A percentile compares a stretch with the other conserved stretches of the same genome.
Evolutionary conservation across 2,113 vertebrate genomes (phyloP).

Genomic region (Pangasianodon gigas): DNA sequence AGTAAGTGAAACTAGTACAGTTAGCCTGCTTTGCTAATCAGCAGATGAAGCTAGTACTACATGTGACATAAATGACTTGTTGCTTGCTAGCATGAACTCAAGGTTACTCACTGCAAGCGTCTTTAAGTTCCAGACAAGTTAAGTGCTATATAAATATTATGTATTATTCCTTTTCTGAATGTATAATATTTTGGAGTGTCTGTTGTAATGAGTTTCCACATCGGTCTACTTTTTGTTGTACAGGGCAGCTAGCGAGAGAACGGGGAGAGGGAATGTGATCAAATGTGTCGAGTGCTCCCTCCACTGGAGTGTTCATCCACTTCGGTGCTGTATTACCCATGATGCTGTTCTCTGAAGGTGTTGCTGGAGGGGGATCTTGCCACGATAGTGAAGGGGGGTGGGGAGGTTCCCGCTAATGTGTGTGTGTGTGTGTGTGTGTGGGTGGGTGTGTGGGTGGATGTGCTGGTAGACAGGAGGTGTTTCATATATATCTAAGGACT

Average conservation of each 20-base stretch:
- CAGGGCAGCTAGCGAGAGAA: background rate
- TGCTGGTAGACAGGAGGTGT: background rate
- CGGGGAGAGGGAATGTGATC: background rate
- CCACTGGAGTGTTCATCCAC: background rate
- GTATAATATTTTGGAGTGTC: background rate
- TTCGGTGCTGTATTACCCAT: background rate
- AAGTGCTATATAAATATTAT: background rate
- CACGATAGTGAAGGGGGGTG: background rate
- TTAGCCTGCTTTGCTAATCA: background rate
- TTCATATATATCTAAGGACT: background rate
- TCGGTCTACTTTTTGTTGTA: background rate
- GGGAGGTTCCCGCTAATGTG: background rate
- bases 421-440: background rate
- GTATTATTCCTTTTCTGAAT: background rate
- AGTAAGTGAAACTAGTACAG: background rate
- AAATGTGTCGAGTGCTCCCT: constrained; percentile 3
- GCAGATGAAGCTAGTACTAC: background rate
- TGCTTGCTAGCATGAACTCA: background rate
- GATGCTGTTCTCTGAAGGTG: constrained; percentile 9
- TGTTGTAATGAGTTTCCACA: background rate
- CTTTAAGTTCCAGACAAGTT: background rate
- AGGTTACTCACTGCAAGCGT: background rate
- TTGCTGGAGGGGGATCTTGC: background rate
- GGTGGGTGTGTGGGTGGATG: background rate
- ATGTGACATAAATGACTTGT: background rate